Evolutionary conservation across 2,797 vertebrate species (phyloP).

Genomic region (Parambassis ranga): DNA sequence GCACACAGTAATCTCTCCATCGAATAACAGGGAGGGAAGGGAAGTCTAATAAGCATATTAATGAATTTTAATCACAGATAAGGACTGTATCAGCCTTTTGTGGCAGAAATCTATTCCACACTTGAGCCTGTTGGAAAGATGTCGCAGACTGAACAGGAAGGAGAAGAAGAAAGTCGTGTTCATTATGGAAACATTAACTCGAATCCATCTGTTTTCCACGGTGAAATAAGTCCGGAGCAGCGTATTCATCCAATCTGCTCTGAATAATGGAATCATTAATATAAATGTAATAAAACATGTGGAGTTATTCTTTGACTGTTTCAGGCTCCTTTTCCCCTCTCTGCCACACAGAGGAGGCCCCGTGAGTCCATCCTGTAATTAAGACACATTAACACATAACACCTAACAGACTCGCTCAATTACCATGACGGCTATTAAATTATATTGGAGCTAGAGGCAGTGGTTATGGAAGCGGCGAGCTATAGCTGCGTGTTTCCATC

Average conservation of each 20-base stretch:
- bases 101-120: constrained; percentile 46
- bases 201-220: constrained; percentile 60
- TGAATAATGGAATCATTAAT: constrained; percentile 57
- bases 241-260: constrained; percentile 49
- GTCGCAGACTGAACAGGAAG: constrained; percentile 12
- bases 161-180: neutral
- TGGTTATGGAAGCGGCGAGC: constrained; percentile 53
- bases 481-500: constrained; percentile 46
- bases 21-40: constrained; percentile 16
- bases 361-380: constrained; percentile 64
- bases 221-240: constrained; percentile 24
- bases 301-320: constrained; percentile 14
- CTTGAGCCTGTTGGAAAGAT: constrained; percentile 43
- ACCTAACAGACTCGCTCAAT: constrained; percentile 70
- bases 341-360: constrained; percentile 8
- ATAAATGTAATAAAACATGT: constrained; percentile 47
- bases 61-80: constrained; percentile 71
- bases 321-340: neutral
- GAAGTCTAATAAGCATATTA: constrained; percentile 59
- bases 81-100: constrained; percentile 64
- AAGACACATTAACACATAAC: constrained; percentile 71
- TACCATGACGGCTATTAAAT: constrained; percentile 69
- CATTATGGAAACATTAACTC: constrained; percentile 61
- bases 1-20: constrained; percentile 43
- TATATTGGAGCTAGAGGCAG: constrained; percentile 53